Percentiles rank a stretch among this genome's conserved stretches.
phyloP scores from a whole-genome alignment of 1,140 invertebrate genomes.

The Magallana angulata region DNA sequence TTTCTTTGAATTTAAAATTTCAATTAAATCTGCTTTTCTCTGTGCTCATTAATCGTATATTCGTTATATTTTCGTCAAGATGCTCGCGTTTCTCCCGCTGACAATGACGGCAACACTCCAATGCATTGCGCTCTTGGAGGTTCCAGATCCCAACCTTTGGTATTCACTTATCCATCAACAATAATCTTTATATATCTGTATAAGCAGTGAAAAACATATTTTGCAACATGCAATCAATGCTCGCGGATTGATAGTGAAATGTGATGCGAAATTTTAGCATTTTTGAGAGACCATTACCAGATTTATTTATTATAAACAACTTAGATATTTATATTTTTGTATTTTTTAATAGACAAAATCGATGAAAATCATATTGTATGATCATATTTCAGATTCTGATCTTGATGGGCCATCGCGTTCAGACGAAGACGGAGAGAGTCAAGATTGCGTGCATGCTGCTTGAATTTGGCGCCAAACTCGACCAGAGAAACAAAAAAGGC shows the following conservation, averaged over 20 bases:
- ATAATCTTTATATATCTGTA: no score
- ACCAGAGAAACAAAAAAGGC: neutral
- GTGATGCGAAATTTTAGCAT: neutral
- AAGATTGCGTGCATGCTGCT: constrained; percentile 34
- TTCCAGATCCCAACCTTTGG: neutral
- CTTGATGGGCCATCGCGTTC: neutral
- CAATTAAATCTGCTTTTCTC: neutral
- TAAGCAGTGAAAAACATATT: no score
- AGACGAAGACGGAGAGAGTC: neutral
- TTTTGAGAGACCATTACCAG: neutral
- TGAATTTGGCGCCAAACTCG: constrained; percentile 39
- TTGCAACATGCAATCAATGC: no score
- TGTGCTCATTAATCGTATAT: no score
- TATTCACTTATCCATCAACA: neutral
- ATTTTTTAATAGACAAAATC: no score
- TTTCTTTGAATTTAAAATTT: no score
- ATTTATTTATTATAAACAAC: no score
- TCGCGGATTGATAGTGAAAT: neutral
- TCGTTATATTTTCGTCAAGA: neutral
- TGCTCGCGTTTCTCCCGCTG: neutral
- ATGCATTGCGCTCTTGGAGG: neutral
- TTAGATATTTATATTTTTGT: no score
- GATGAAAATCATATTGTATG: no score
- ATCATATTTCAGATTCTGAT: neutral
- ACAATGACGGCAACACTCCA: constrained; percentile 9